Evolutionary conservation across 2,888 invertebrate genomes (phyloP).

Genomic region (Dastarcus helophoroides): DNA sequence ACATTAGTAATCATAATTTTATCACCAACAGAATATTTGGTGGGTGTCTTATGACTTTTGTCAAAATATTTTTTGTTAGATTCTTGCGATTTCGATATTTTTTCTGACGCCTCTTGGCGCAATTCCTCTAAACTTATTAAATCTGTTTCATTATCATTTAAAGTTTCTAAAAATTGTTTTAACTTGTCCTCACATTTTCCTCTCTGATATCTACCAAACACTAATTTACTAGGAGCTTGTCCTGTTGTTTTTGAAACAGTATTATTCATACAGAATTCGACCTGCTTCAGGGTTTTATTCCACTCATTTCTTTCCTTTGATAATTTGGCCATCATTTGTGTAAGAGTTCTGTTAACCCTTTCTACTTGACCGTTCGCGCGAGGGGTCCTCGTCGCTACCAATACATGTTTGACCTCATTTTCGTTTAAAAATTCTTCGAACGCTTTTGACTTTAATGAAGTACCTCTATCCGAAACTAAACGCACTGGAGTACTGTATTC

Average conservation of each 20-base stretch:
- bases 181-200: constrained; percentile 15
- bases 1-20: no score
- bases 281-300: constrained; percentile 14
- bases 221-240: constrained; percentile 19
- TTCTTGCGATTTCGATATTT: no score
- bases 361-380: constrained; percentile 11
- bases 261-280: constrained; percentile 18
- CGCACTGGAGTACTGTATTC: constrained; percentile 6
- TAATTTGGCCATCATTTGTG: constrained; percentile 6
- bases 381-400: constrained; percentile 6
- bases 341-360: constrained; percentile 8
- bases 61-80: no score
- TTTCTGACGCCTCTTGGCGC: no score
- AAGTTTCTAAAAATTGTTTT: constrained; percentile 11
- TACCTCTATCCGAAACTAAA: constrained; percentile 8
- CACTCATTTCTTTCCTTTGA: constrained; percentile 11
- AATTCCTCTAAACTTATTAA: no score
- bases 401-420: constrained; percentile 7
- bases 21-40: no score
- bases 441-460: constrained; percentile 7
- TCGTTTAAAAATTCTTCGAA: constrained; percentile 6
- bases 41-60: no score
- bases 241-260: constrained; percentile 20
- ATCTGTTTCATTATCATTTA: no score
- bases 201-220: constrained; percentile 22